Evolutionary conservation across 2,797 vertebrate species (phyloP).

Genomic region (Bovichtus diacanthus): DNA sequence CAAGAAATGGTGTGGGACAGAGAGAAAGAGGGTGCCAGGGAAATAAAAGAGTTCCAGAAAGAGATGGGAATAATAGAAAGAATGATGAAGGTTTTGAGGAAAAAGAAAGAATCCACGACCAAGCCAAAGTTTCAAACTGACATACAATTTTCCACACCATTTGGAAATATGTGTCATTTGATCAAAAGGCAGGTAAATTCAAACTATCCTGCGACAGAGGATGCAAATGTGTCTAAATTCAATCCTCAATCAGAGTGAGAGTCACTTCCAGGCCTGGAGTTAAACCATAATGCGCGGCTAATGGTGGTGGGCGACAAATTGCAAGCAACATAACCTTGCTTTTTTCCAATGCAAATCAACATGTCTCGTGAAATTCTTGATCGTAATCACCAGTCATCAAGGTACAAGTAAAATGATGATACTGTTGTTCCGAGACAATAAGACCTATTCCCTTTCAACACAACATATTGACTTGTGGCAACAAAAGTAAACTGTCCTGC

Average conservation of each 20-base stretch:
- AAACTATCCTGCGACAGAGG: not conserved
- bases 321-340: not conserved
- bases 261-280: not conserved
- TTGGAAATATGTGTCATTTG: not conserved
- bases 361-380: slow-evolving; percentile 1
- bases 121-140: slow-evolving; percentile 12
- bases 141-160: not conserved
- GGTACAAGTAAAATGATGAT: not conserved
- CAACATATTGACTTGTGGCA: not conserved
- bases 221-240: not conserved
- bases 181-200: not conserved
- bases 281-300: not conserved
- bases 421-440: not conserved
- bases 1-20: slow-evolving; percentile 70
- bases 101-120: slow-evolving; percentile 17
- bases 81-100: slow-evolving; percentile 19
- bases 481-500: not conserved
- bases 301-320: not conserved
- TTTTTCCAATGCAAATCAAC: not conserved
- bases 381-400: not conserved
- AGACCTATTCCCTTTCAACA: not conserved
- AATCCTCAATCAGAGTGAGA: not conserved
- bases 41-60: slow-evolving; percentile 39
- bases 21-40: slow-evolving; percentile 55
- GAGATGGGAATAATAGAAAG: slow-evolving; percentile 27